These are phyloP conservation scores for Myopa tessellatipennis DNA, from an alignment of 2,888 invertebrate species.

Conservation along the genomic window DNA sequence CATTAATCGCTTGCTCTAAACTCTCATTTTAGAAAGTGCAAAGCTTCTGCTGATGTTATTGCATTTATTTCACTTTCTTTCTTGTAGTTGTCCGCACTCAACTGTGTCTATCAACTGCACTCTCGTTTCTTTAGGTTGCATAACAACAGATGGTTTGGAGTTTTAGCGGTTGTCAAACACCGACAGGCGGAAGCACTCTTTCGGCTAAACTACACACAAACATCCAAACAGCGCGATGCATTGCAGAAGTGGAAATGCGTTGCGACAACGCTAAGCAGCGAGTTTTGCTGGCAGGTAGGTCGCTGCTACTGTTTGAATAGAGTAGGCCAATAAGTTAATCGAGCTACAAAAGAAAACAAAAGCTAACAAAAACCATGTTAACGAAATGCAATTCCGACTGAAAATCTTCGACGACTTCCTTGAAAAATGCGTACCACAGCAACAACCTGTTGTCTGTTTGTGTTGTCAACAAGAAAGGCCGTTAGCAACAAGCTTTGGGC, in stretches of 20 bases:
- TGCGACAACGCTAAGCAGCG: too few species aligned
- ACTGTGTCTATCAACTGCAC: neutral
- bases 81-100: neutral
- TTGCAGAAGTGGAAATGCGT: neutral
- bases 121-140: neutral
- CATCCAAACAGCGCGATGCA: neutral
- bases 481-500: conserved; percentile 30
- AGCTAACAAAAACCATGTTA: neutral
- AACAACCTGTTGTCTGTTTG: too few species aligned
- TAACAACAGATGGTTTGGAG: neutral
- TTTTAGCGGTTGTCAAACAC: neutral
- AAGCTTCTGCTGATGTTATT: neutral
- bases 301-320: conserved; percentile 49
- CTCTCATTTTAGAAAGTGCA: neutral
- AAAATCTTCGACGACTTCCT: neutral
- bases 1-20: neutral
- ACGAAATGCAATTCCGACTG: neutral
- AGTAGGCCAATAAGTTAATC: conserved; percentile 61
- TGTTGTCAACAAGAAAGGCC: neutral
- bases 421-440: neutral
- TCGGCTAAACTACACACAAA: conserved; percentile 3
- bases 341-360: conserved; percentile 45
- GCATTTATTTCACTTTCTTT: neutral
- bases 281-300: neutral
- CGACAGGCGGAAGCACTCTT: conserved; percentile 21